A percentile compares a stretch with the other conserved stretches of the same genome.
phyloP scores from a whole-genome alignment of 2,888 invertebrate genomes.

The Amblyjoppa fuscipennis region DNA sequence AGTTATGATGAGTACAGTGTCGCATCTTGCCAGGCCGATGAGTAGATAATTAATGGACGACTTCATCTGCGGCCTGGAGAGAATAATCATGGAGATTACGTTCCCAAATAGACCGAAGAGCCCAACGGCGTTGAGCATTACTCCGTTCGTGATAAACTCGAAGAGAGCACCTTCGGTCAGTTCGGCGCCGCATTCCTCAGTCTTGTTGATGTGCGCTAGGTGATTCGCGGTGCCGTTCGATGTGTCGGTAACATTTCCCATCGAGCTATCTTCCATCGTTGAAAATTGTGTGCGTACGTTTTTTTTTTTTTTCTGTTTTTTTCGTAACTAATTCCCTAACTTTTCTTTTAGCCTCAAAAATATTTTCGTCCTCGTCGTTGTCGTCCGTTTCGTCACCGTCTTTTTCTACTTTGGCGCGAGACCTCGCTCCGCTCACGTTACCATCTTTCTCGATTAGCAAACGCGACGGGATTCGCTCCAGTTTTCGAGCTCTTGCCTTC shows the following conservation, averaged over 20 bases:
- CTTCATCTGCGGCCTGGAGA: constrained; percentile 97
- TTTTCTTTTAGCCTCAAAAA: neutral
- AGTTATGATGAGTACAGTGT: constrained; percentile 94
- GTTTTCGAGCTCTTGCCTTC: constrained; percentile 51
- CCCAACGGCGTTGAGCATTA: constrained; percentile 93
- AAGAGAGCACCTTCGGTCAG: constrained; percentile 87
- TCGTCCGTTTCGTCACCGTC: constrained; percentile 61
- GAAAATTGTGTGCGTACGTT: constrained; percentile 12
- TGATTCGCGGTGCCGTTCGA: constrained; percentile 24
- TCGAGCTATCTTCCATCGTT: constrained; percentile 69
- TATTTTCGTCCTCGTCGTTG: constrained; percentile 57
- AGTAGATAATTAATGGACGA: constrained; percentile 98
- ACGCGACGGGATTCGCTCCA: constrained; percentile 62
- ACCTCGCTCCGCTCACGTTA: constrained; percentile 66
- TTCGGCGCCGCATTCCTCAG: constrained; percentile 70
- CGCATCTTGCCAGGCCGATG: constrained; percentile 96
- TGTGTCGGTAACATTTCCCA: constrained; percentile 68
- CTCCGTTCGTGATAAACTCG: constrained; percentile 93
- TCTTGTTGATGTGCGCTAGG: constrained; percentile 19
- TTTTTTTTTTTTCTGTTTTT: neutral
- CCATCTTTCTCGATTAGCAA: constrained; percentile 64
- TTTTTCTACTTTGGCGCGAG: constrained; percentile 54
- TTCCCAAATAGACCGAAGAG: constrained; percentile 95
- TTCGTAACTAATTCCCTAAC: neutral
- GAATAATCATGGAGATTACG: constrained; percentile 95